Evolutionary conservation across 2,888 invertebrate species (phyloP), one percentile per base, ranked within the genome.

Genomic region (Drosophila emarginata): DNA sequence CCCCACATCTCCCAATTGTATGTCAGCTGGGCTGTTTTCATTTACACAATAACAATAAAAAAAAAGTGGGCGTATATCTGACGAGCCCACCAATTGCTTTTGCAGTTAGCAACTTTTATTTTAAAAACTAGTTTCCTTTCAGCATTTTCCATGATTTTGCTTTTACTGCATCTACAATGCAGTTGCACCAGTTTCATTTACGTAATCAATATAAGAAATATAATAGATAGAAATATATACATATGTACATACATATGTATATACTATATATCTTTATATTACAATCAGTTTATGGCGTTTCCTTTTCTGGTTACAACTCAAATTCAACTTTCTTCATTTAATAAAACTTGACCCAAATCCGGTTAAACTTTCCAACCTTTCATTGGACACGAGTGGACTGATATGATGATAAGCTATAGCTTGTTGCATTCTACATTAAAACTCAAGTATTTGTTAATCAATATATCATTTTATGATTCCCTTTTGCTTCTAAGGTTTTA

Each of bases 1-100:
- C 61, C 39, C 54, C 68, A 26, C n/a, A 50, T 40, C 67, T 26
- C 40, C 18, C 18, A 14, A 15, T 64, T 32, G 52, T 23, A 57
- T 63, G 87, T 85, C 79, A 76, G 80, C n/a, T 64, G 70, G 50
- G 4, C 23, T 54, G 59, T 59, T 60, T 59, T 57, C 72, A 64
- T 67, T 67, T 80, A 67, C 69, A 70, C 73, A 73, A 73, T 64
- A 69, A 45, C 37, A 56, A 66, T 40, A 71, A 52, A 21, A 54
- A 28, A 72, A 70, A 71, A 71, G 71, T 67, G 71, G 71, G 71
- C 57, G 71, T 67, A 69, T 72, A 53, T 51, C 62, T 64, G 82
- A 74, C 89, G 88, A 89, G 83, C 83, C 89, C 82, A 79, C 88
- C 14, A 40, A 67, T 39, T 28, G 32, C 45, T 50, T 5, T 26